A percentile compares a stretch with the other conserved stretches of the same genome.
Conservation (phyloP, 2,113 vertebrate species). For the Balaeniceps rex region DNA sequence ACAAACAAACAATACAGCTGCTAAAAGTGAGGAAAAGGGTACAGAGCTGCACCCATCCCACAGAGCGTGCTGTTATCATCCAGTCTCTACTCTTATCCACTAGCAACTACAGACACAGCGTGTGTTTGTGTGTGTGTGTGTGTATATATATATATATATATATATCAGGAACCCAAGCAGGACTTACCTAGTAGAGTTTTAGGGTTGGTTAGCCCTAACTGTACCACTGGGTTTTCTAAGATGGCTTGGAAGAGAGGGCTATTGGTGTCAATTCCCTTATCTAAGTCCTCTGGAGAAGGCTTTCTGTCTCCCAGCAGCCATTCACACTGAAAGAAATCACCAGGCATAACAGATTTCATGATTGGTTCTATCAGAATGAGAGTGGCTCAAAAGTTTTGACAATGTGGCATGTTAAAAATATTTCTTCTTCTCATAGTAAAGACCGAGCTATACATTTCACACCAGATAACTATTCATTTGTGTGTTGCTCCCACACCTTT, state of each 20-base stretch:
- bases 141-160: too few relatives aligned
- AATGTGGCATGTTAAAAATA: not conserved
- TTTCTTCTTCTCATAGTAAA: not conserved
- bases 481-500: not conserved
- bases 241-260: constrained; percentile 98
- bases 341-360: not conserved
- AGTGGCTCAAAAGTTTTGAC: not conserved
- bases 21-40: not conserved
- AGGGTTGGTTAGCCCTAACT: constrained; percentile 93
- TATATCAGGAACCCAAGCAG: not conserved
- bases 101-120: not conserved
- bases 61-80: not conserved
- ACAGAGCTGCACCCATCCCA: not conserved
- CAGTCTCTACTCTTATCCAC: not conserved
- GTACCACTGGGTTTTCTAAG: constrained; percentile 96
- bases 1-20: not conserved
- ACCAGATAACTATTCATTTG: not conserved
- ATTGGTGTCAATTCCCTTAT: constrained; percentile 91
- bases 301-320: constrained; percentile 97
- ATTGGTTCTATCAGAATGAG: not conserved
- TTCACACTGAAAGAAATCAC: constrained; percentile 83
- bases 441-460: not conserved
- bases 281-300: constrained; percentile 93
- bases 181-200: constrained; percentile 92
- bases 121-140: too few relatives aligned